phyloP scores from a whole-genome alignment of 23 tunicate genomes.

The Pegea sp. region DNA sequence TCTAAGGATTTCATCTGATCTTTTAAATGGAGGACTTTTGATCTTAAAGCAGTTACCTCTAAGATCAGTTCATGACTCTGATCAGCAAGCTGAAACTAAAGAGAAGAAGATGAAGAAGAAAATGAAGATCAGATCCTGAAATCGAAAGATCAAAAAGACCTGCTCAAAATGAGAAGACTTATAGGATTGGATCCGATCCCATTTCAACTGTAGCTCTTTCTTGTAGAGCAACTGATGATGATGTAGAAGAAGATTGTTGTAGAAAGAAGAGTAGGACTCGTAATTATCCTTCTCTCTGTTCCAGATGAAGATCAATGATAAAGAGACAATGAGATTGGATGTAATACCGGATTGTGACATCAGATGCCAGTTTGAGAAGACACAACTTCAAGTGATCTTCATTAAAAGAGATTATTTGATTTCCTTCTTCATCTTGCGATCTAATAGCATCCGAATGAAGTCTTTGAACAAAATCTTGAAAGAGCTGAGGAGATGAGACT shows the following conservation, averaged over 20 bases:
- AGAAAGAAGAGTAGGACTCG: constrained; percentile 53
- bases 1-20: constrained; percentile 34
- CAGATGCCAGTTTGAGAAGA: constrained; percentile 16
- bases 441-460: constrained; percentile 2
- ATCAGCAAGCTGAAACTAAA: constrained; percentile 85
- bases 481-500: constrained; percentile 38
- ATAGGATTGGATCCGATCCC: no score
- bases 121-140: no score
- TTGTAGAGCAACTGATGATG: constrained; percentile 73
- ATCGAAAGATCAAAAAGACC: no score
- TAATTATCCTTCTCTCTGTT: constrained; percentile 61
- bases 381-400: constrained; percentile 17
- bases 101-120: no score
- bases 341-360: constrained; percentile 12
- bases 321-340: not conserved
- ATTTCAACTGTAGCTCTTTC: constrained; percentile 45
- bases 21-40: constrained; percentile 47
- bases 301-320: not conserved
- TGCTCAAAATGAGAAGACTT: no score
- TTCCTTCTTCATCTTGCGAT: constrained; percentile 16
- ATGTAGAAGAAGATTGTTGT: constrained; percentile 63
- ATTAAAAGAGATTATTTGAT: constrained; percentile 11
- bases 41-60: constrained; percentile 80
- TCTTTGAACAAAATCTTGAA: constrained; percentile 63
- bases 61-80: constrained; percentile 60